Conservation (phyloP, 2,888 invertebrate species). For the Coelopa pilipes region DNA sequence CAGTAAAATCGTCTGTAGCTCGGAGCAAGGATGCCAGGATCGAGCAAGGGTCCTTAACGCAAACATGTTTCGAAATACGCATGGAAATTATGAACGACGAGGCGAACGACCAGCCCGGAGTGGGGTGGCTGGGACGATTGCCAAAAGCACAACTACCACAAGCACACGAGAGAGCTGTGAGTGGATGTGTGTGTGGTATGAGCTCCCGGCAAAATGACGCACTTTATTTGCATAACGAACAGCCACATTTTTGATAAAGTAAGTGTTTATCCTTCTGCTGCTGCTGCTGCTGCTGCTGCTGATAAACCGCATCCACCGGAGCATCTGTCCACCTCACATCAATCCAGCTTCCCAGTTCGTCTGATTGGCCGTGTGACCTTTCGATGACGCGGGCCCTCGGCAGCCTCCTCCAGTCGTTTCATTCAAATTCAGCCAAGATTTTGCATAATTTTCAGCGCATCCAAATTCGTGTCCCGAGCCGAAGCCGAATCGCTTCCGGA, state of each 20-base stretch:
- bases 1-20: constrained; percentile 64
- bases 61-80: constrained; percentile 56
- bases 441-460: not conserved
- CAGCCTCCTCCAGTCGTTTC: not conserved
- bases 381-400: not conserved
- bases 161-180: no score
- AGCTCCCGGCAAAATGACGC: not conserved
- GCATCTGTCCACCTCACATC: no score
- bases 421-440: not conserved
- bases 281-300: constrained; percentile 13
- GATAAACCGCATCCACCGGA: no score
- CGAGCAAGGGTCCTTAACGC: no score
- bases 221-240: constrained; percentile 61
- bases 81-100: no score
- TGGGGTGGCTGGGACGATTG: no score
- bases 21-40: constrained; percentile 56
- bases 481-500: no score
- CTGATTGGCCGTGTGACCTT: constrained; percentile 17
- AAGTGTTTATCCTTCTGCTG: constrained; percentile 58
- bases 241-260: constrained; percentile 60
- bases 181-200: no score
- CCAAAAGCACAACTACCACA: no score
- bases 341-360: not conserved
- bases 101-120: no score
- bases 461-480: constrained; percentile 6